phyloP scores from a whole-genome alignment of 2,888 invertebrate genomes.

The Drosophila histrio region DNA sequence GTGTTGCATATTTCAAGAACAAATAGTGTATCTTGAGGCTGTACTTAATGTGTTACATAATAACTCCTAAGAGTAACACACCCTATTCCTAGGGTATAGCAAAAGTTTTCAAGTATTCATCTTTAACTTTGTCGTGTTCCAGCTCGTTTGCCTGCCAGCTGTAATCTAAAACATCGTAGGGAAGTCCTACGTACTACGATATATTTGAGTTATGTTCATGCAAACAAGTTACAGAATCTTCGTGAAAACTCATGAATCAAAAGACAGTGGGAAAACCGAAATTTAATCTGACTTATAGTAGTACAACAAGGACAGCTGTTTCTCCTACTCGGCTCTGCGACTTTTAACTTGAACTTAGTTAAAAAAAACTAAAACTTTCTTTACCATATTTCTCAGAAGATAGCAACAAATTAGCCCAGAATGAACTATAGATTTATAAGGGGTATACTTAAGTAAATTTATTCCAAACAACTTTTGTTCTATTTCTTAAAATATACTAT shows the following conservation, averaged over 20 bases:
- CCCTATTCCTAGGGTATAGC: background rate
- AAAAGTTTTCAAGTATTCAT: conserved; percentile 25
- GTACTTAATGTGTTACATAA: background rate
- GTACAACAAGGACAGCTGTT: too few species aligned
- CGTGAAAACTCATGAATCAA: conserved; percentile 2
- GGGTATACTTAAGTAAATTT: too few species aligned
- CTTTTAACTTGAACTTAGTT: too few species aligned
- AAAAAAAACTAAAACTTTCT: too few species aligned
- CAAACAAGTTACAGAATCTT: conserved; percentile 15
- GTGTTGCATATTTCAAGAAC: background rate
- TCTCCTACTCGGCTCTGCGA: too few species aligned
- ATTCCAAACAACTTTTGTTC: too few species aligned
- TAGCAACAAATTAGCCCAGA: too few species aligned
- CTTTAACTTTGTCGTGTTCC: conserved; percentile 15
- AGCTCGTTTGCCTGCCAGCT: conserved; percentile 22
- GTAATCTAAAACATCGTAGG: conserved; percentile 5
- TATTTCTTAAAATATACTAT: too few species aligned
- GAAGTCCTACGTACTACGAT: background rate
- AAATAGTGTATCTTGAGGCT: background rate
- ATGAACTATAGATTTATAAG: too few species aligned
- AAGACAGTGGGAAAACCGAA: background rate
- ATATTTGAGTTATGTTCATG: conserved; percentile 14
- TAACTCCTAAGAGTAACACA: background rate
- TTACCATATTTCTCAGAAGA: too few species aligned
- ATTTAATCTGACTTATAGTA: conserved; percentile 8